phyloP scores from a whole-genome alignment of 53 echinoderm and acorn worm species.

The Crossaster papposus region DNA sequence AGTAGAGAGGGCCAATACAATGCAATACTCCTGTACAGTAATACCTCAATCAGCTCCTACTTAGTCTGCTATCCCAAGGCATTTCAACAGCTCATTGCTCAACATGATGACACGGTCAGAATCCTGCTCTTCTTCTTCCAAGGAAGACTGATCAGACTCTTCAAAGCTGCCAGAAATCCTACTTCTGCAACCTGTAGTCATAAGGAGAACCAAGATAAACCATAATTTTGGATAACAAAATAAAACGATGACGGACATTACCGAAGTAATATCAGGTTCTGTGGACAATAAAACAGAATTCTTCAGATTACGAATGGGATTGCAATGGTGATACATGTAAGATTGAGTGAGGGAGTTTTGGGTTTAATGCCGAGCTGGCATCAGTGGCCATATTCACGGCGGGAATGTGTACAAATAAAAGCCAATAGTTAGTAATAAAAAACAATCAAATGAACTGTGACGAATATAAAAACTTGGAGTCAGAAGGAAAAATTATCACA shows the following conservation, averaged over 20 bases:
- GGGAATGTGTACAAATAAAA: too few relatives aligned
- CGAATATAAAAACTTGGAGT: too few relatives aligned
- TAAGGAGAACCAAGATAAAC: not conserved
- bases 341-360: too few relatives aligned
- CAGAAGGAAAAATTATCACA: too few relatives aligned
- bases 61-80: slow-evolving; percentile 13
- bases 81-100: slow-evolving; percentile 51
- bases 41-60: not conserved
- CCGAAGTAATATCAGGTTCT: not conserved
- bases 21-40: not conserved
- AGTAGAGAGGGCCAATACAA: not conserved
- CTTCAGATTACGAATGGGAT: not conserved
- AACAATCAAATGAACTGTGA: too few relatives aligned
- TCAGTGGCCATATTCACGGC: too few relatives aligned
- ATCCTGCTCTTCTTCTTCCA: slow-evolving; percentile 49
- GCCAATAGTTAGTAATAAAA: too few relatives aligned
- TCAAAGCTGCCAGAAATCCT: not conserved
- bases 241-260: not conserved
- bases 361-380: too few relatives aligned
- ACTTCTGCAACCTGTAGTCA: not conserved
- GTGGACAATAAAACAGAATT: not conserved
- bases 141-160: slow-evolving; percentile 4
- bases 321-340: not conserved
- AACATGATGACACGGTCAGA: slow-evolving; percentile 35
- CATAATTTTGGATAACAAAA: not conserved